A percentile compares a stretch with the other conserved stretches of the same genome.
These are phyloP conservation scores for Burhinus bistriatus DNA, from an alignment of 2,113 vertebrate genomes.

Conservation along the genomic window DNA sequence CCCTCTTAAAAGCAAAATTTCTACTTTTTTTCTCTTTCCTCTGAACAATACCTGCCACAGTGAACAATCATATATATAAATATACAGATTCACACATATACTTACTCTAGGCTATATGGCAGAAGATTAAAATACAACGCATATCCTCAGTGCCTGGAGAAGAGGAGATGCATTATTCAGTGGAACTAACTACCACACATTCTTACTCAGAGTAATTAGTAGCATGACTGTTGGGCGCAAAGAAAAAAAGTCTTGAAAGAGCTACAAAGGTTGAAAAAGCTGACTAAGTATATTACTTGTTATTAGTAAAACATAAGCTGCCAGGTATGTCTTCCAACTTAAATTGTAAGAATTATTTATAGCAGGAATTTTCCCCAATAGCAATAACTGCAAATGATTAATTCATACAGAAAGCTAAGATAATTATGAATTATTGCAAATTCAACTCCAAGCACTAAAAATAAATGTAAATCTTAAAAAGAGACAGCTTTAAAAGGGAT, in stretches of 20 bases:
- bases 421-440: constrained; percentile 47
- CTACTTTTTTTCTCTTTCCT: background rate
- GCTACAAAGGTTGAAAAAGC: constrained; percentile 27
- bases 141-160: background rate
- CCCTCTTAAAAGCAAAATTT: background rate
- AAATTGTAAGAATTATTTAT: constrained; percentile 30
- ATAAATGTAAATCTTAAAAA: background rate
- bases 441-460: constrained; percentile 5
- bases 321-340: background rate
- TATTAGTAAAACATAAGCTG: constrained; percentile 14
- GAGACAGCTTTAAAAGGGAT: background rate
- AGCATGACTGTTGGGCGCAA: background rate
- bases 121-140: background rate
- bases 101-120: background rate
- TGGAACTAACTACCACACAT: background rate
- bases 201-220: constrained; percentile 32
- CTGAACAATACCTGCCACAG: background rate
- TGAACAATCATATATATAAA: background rate
- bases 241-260: background rate
- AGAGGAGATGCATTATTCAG: constrained; percentile 32
- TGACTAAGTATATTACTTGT: background rate
- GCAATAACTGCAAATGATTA: constrained; percentile 37
- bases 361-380: background rate
- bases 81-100: background rate
- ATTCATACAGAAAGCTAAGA: constrained; percentile 8